Evolutionary conservation across 2,888 invertebrate species (phyloP).

Genomic region (Andrena fulva): DNA sequence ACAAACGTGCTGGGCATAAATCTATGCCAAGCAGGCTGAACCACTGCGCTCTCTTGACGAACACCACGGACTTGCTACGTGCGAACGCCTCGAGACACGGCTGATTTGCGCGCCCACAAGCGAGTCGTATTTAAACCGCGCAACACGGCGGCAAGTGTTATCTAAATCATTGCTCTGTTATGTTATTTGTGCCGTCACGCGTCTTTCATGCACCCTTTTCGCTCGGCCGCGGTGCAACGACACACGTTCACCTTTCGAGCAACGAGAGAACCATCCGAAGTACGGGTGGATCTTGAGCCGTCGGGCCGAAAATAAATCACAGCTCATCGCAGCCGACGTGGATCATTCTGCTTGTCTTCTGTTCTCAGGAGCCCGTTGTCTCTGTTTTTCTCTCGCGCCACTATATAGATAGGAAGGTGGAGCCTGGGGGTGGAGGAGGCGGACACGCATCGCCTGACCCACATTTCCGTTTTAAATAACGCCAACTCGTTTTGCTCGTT

Average conservation of each 20-base stretch:
- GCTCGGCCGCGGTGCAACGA: constrained; percentile 48
- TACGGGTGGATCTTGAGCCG: constrained; percentile 56
- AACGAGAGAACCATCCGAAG: constrained; percentile 52
- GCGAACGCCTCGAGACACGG: background rate
- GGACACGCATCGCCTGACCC: constrained; percentile 69
- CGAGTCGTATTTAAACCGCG: background rate
- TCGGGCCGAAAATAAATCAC: constrained; percentile 76
- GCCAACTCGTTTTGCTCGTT: constrained; percentile 59
- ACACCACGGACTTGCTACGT: background rate
- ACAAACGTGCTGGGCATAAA: background rate
- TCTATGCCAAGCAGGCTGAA: background rate
- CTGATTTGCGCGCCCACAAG: constrained; percentile 6
- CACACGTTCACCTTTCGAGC: constrained; percentile 55
- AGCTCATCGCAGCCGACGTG: constrained; percentile 51
- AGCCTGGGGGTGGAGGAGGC: constrained; percentile 21
- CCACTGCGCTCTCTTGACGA: background rate
- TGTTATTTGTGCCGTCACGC: constrained; percentile 15
- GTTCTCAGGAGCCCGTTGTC: constrained; percentile 37
- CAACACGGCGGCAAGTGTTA: constrained; percentile 27
- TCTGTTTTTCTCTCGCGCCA: constrained; percentile 35
- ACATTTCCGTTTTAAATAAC: constrained; percentile 78
- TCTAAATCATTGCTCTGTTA: constrained; percentile 16
- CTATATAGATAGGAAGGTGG: constrained; percentile 14
- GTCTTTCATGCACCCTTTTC: constrained; percentile 5
- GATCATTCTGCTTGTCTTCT: constrained; percentile 50